Conservation (phyloP, 2,113 vertebrate genomes). For the Hemiprocne comata region DNA sequence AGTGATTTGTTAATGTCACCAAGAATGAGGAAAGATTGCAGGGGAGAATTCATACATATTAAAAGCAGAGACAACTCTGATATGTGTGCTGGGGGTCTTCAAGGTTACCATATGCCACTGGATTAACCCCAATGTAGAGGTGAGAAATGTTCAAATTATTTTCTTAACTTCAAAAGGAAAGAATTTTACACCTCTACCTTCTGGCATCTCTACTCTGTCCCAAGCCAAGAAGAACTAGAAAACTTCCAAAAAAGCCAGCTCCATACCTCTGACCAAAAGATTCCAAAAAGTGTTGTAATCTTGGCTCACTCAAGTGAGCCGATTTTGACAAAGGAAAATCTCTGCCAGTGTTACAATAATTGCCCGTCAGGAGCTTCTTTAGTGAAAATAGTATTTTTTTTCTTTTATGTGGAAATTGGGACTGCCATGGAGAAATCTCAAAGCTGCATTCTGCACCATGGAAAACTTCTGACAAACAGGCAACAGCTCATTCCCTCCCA, state of each 20-base stretch:
- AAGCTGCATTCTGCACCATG: background rate
- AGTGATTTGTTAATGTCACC: background rate
- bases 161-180: slow-evolving; percentile 45
- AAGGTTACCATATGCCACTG: slow-evolving; percentile 34
- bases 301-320: background rate
- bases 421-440: background rate
- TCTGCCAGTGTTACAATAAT: slow-evolving; percentile 1
- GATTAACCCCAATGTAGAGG: slow-evolving; percentile 36
- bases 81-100: background rate
- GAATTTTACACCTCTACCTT: background rate
- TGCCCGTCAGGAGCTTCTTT: background rate
- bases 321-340: background rate
- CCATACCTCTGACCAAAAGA: slow-evolving; percentile 19
- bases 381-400: background rate
- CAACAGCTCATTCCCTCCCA: background rate
- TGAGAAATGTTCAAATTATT: slow-evolving; percentile 41
- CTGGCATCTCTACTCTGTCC: slow-evolving; percentile 2
- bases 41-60: background rate
- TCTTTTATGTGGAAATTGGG: background rate
- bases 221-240: slow-evolving; percentile 44
- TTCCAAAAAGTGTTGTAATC: slow-evolving; percentile 16
- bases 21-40: background rate
- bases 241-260: background rate
- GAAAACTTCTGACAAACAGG: slow-evolving; percentile 1
- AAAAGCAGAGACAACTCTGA: background rate